Evolutionary conservation across 2,113 vertebrate species (phyloP).

Genomic region (Myotis yumanensis): DNA sequence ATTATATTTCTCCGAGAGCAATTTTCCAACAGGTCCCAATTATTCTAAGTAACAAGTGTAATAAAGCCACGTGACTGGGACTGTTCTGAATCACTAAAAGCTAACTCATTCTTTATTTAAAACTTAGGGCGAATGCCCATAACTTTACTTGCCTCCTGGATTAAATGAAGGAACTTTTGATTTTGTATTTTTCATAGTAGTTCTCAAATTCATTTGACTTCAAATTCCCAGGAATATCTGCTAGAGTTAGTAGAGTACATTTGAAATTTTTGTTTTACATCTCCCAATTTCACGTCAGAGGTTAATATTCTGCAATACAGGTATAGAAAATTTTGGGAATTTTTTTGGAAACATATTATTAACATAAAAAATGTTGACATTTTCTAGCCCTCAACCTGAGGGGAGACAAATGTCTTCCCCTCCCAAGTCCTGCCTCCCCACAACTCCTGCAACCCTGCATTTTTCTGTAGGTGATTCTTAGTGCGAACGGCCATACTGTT

Average conservation of each 20-base stretch:
- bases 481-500: background rate
- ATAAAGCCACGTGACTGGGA: background rate
- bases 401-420: background rate
- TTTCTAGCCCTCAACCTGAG: background rate
- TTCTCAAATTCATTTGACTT: background rate
- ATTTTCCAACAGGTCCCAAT: slow-evolving; percentile 12
- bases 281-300: background rate
- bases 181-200: background rate
- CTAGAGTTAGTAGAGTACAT: background rate
- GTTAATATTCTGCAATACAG: background rate
- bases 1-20: slow-evolving; percentile 24
- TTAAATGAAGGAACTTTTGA: slow-evolving; percentile 31
- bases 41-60: slow-evolving; percentile 30
- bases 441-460: background rate
- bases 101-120: background rate
- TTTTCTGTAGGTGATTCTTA: background rate
- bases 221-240: background rate
- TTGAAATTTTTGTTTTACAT: slow-evolving; percentile 24
- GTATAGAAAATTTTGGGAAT: background rate
- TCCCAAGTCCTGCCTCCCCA: background rate
- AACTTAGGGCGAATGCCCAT: background rate
- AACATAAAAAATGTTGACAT: background rate
- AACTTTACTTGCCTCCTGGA: background rate
- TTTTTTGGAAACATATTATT: background rate
- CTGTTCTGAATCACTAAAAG: slow-evolving; percentile 1